A percentile compares a stretch with the other conserved stretches of the same genome.
Evolutionary conservation across 2,888 invertebrate species (phyloP).

Genomic region (Liodrosophila aerea): DNA sequence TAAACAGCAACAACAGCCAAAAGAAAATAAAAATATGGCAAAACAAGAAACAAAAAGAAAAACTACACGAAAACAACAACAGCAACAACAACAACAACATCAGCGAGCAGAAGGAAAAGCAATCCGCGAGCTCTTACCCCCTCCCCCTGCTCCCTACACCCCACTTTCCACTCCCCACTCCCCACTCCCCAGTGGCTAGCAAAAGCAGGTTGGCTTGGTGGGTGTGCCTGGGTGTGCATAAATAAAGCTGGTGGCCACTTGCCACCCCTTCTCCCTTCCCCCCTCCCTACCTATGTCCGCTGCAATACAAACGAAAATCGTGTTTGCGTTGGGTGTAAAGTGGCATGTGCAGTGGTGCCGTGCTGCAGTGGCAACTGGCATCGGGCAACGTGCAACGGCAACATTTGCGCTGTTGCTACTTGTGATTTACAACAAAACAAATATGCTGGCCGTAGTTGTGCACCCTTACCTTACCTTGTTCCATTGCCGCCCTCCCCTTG

Average conservation of each 20-base stretch:
- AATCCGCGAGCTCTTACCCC: constrained; percentile 44
- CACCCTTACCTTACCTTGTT: constrained; percentile 58
- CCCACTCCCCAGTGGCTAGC: constrained; percentile 10
- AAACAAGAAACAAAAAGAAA: constrained; percentile 23
- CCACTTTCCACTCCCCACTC: background rate
- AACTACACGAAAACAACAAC: constrained; percentile 20
- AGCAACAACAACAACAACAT: too few relatives aligned
- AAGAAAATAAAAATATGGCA: constrained; percentile 44
- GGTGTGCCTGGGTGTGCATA: constrained; percentile 65
- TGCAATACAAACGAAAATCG: constrained; percentile 77
- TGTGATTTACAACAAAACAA: constrained; percentile 80
- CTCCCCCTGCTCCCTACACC: background rate
- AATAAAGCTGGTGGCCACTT: constrained; percentile 44
- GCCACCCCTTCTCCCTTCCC: background rate
- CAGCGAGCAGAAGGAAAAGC: constrained; percentile 50
- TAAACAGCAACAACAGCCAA: constrained; percentile 72
- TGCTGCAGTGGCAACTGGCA: constrained; percentile 14
- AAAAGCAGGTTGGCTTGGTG: constrained; percentile 33
- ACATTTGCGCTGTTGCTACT: constrained; percentile 64
- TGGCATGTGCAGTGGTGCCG: constrained; percentile 72
- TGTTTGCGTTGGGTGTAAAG: constrained; percentile 76
- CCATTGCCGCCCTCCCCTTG: too few relatives aligned
- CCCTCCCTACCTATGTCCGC: constrained; percentile 7
- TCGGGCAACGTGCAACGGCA: constrained; percentile 29
- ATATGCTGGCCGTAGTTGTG: constrained; percentile 56